Percentiles rank a stretch among this genome's conserved stretches.
phyloP scores from a whole-genome alignment of 2,888 invertebrate genomes.

The Pterostichus madidus region DNA sequence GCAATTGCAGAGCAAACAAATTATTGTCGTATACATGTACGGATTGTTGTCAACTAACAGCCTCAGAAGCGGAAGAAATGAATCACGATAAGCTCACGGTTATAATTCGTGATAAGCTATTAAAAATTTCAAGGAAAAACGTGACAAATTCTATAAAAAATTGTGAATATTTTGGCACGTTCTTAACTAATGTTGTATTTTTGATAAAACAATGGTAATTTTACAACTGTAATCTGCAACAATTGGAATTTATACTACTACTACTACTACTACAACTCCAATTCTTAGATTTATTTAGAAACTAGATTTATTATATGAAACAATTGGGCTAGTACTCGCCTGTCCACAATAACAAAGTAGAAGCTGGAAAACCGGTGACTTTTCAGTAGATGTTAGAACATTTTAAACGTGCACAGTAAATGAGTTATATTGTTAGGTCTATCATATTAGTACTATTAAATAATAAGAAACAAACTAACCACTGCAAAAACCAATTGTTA shows the following conservation, averaged over 20 bases:
- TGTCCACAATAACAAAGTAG: neutral
- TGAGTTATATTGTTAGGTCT: neutral
- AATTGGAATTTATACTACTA: too few species aligned
- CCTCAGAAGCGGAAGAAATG: slow-evolving; percentile 8
- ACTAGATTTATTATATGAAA: too few species aligned
- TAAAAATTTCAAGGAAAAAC: slow-evolving; percentile 11
- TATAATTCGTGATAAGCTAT: slow-evolving; percentile 41
- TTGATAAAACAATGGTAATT: neutral
- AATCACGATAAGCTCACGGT: slow-evolving; percentile 57
- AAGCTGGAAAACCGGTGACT: neutral
- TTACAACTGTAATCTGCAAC: too few species aligned
- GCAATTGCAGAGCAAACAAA: slow-evolving; percentile 2
- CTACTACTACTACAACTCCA: too few species aligned
- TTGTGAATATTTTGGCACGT: slow-evolving; percentile 24
- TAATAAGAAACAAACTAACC: slow-evolving; percentile 45
- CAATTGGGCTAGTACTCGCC: neutral
- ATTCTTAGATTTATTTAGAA: too few species aligned
- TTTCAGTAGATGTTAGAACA: too few species aligned
- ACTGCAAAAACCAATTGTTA: slow-evolving; percentile 17
- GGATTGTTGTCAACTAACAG: too few species aligned
- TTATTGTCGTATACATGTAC: neutral
- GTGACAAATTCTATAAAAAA: neutral
- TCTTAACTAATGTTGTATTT: neutral
- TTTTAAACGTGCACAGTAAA: neutral
- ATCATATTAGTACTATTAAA: slow-evolving; percentile 40